Evolutionary conservation across 2,113 vertebrate species (phyloP), one percentile per base, ranked within the genome.

Genomic region (Ictalurus furcatus): DNA sequence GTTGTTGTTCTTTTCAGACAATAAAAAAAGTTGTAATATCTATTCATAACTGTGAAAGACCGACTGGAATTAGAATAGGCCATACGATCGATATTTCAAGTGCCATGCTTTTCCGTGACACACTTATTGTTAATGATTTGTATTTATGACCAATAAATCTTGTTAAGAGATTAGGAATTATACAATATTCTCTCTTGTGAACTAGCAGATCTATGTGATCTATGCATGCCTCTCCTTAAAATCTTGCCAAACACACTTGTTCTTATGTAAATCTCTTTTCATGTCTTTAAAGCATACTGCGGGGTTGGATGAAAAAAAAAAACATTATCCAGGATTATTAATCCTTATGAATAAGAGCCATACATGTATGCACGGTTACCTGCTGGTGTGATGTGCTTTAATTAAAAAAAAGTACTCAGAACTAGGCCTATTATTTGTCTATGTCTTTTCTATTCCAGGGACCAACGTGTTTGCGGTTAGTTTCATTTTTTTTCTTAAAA

Each of bases 221-320:
- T 86, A 88, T 90, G 84, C 84, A 90, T 89, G 85, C 21, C 71
- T 90, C 85, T 79, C 56, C 63, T 88, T 34, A 63, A 63, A 48
- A 34, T 54, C 87, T 92, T 92, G 90, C 92, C 93, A 93, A 93
- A 94, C 90, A 91, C 92, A 88, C 88, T 80, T 92, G 85, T 92
- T 92, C 81, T 67, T 84, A 91, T 91, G 91, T 30, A 34, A 89
- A 93, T 88, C 87, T 85, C 89, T 74, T 81, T 65, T 84, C 88
- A 90, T 92, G 92, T 93, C 91, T 90, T 90, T 85, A 52, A 87
- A 91, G 89, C 86, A 88, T 90, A 90, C 88, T 88, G 92, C 93
- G 92, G 93, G 94, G 94, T 90, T 93, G 93, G 89, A 92, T 92
- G 86, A 92, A 91, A 92, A 56, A 25, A 44, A 48, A 52, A 28